Conservation (phyloP, 2,113 vertebrate genomes). For the Montifringilla adamsi region DNA sequence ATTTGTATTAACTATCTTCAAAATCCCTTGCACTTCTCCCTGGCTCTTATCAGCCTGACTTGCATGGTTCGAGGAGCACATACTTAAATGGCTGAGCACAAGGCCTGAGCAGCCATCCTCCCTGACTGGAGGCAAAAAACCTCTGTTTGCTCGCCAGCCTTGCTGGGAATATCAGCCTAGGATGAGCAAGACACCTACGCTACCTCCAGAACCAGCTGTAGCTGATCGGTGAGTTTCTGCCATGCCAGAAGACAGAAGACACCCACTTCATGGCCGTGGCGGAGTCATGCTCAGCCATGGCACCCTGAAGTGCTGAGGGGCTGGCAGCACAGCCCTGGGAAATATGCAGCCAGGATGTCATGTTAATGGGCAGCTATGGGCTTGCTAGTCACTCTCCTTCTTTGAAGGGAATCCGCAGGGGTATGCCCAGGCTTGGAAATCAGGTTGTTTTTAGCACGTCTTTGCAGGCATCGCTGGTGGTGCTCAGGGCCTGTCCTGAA, state of each 20-base stretch:
- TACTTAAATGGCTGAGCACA: neutral
- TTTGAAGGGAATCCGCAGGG: neutral
- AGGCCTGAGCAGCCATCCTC: neutral
- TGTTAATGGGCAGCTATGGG: fast-evolving
- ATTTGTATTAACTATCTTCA: neutral
- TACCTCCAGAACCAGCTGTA: neutral
- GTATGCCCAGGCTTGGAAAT: neutral
- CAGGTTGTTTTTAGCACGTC: neutral
- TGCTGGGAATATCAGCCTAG: neutral
- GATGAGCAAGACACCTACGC: neutral
- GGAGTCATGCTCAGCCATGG: neutral
- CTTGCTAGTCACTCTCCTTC: neutral
- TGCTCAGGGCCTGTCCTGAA: fast-evolving
- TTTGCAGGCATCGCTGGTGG: fast-evolving
- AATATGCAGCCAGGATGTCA: neutral
- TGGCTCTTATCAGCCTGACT: neutral
- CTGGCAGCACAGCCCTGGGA: neutral
- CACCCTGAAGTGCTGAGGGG: fast-evolving
- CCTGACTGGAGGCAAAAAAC: neutral
- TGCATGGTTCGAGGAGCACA: neutral
- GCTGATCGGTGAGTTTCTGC: fast-evolving
- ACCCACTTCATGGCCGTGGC: neutral
- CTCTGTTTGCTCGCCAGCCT: neutral
- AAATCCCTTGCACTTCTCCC: neutral
- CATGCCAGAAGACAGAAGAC: neutral